Evolutionary conservation across 2,797 vertebrate genomes (phyloP).

Genomic region (Enteromius anoplus): DNA sequence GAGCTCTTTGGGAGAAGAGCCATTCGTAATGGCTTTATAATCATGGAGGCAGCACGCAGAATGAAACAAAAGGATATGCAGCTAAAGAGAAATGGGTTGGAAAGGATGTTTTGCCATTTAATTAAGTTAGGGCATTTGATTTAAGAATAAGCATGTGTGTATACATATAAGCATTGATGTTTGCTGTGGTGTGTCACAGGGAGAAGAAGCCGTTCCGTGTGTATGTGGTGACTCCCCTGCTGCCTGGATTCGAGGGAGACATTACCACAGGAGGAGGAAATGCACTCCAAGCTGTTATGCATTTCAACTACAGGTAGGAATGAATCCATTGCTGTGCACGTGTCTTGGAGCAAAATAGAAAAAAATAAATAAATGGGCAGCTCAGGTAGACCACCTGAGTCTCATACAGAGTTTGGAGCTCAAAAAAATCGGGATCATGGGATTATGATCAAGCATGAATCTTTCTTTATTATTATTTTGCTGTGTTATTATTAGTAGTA

Average conservation of each 20-base stretch:
- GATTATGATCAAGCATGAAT: not conserved
- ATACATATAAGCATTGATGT: too few species aligned
- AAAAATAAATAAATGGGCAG: not conserved
- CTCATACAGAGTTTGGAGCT: not conserved
- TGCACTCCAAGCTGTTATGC: slow-evolving; percentile 95
- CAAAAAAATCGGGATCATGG: not conserved
- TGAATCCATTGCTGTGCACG: not conserved
- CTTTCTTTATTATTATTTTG: not conserved
- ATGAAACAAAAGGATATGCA: not conserved
- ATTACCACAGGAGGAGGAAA: slow-evolving; percentile 94
- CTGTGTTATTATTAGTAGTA: not conserved
- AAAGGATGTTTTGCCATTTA: slow-evolving; percentile 6
- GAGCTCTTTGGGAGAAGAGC: slow-evolving; percentile 20
- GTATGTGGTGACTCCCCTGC: slow-evolving; percentile 91
- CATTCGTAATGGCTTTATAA: slow-evolving; percentile 15
- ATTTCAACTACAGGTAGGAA: slow-evolving; percentile 95
- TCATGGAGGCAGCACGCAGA: not conserved
- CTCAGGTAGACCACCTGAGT: not conserved
- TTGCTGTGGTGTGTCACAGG: slow-evolving; percentile 70
- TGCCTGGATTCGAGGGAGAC: slow-evolving; percentile 97
- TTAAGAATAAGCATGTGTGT: not conserved
- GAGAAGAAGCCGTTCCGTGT: slow-evolving; percentile 89
- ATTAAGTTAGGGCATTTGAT: not conserved
- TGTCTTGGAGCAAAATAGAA: not conserved
- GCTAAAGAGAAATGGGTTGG: slow-evolving; percentile 5